Conservation (phyloP, 2,797 vertebrate genomes). For the Aplochiton taeniatus region DNA sequence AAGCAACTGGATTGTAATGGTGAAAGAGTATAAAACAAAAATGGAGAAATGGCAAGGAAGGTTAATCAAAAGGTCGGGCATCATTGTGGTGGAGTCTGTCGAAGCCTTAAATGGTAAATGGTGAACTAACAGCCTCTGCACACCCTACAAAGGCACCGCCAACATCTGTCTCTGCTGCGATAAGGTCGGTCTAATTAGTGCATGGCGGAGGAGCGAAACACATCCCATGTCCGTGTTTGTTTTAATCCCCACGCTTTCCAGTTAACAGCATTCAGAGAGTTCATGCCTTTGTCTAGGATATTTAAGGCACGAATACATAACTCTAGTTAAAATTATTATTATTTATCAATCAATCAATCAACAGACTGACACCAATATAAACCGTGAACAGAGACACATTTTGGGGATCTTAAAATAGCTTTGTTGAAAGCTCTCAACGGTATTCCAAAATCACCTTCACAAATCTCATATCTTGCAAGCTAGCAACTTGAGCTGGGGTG, state of each 20-base stretch:
- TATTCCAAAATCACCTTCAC: not conserved
- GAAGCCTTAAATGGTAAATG: no score
- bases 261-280: slow-evolving; percentile 64
- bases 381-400: not conserved
- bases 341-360: not conserved
- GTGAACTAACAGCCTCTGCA: no score
- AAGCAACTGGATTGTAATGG: no score
- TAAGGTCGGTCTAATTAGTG: slow-evolving; percentile 67
- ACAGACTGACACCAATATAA: not conserved
- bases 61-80: no score
- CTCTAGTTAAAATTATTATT: no score
- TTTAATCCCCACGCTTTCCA: slow-evolving; percentile 61
- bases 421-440: no score
- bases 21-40: no score
- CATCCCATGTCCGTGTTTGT: slow-evolving; percentile 55
- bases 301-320: not conserved
- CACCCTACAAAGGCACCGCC: slow-evolving; percentile 58
- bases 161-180: slow-evolving; percentile 72
- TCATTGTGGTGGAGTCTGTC: no score
- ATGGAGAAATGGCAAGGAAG: no score
- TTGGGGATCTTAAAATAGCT: no score
- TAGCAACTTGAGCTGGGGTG: not conserved
- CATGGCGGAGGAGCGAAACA: slow-evolving; percentile 59
- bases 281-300: slow-evolving; percentile 35
- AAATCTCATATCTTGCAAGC: not conserved